These are phyloP conservation scores for Mormoops blainvillei DNA, from an alignment of 2,113 vertebrate genomes.

Conservation along the genomic window DNA sequence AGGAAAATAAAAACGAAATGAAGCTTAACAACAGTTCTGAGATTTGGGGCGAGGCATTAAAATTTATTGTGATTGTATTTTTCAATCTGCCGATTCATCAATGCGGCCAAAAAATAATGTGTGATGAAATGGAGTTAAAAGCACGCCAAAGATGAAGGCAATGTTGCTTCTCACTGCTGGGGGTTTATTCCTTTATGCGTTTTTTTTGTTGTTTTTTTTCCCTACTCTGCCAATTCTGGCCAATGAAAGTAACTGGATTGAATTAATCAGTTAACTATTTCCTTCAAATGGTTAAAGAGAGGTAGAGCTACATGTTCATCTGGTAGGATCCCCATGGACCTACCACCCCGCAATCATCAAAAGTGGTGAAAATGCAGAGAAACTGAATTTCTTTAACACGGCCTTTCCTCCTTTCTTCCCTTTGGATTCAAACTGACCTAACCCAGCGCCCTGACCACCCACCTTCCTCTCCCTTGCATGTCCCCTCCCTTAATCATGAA, in stretches of 20 bases:
- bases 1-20: not conserved
- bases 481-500: not conserved
- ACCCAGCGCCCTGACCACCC: not conserved
- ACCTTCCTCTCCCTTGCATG: not conserved
- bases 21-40: not conserved
- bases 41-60: not conserved
- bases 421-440: not conserved
- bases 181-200: not conserved
- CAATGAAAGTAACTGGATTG: not conserved
- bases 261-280: not conserved
- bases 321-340: not conserved
- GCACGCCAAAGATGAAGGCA: not conserved
- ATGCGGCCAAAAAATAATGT: not conserved
- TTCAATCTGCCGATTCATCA: not conserved
- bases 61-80: not conserved
- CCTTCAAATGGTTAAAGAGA: not conserved
- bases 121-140: not conserved
- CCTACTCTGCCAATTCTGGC: not conserved
- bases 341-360: too few species aligned
- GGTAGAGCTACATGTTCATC: not conserved
- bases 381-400: not conserved
- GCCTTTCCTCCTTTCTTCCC: not conserved
- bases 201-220: not conserved
- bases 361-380: not conserved
- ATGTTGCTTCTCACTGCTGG: not conserved